Conservation (phyloP, 2,888 invertebrate genomes). For the Coenonympha glycerion region DNA sequence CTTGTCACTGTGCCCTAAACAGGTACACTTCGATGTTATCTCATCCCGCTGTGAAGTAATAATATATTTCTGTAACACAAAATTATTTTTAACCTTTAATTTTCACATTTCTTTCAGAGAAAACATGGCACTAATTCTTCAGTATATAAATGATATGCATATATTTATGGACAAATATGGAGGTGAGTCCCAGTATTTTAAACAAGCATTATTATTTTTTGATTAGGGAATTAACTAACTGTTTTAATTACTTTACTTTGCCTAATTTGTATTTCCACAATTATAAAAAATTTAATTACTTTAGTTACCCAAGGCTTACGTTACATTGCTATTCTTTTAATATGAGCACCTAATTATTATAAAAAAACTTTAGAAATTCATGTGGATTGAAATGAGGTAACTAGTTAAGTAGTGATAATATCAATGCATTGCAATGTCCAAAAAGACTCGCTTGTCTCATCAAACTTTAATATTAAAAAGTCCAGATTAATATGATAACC, state of each 20-base stretch:
- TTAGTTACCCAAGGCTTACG: too few species aligned
- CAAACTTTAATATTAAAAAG: too few species aligned
- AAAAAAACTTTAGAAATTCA: too few species aligned
- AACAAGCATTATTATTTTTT: not conserved
- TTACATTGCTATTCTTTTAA: too few species aligned
- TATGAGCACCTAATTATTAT: too few species aligned
- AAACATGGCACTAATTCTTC: constrained; percentile 87
- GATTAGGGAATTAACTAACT: not conserved
- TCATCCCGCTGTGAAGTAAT: constrained; percentile 21
- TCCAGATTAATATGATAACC: too few species aligned
- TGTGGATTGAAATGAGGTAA: too few species aligned
- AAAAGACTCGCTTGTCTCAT: too few species aligned
- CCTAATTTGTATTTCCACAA: not conserved
- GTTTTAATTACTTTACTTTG: not conserved
- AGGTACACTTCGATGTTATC: constrained; percentile 29
- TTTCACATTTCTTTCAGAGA: constrained; percentile 60
- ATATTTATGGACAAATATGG: constrained; percentile 88
- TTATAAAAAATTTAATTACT: too few species aligned
- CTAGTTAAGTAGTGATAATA: too few species aligned
- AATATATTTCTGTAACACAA: constrained; percentile 12
- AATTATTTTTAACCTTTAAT: constrained; percentile 8
- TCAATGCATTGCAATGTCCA: too few species aligned
- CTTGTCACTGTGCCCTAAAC: constrained; percentile 22
- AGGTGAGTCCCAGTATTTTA: constrained; percentile 76
- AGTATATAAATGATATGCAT: constrained; percentile 86